phyloP scores from a whole-genome alignment of 2,888 invertebrate genomes.

The Polymixis flavicincta region DNA sequence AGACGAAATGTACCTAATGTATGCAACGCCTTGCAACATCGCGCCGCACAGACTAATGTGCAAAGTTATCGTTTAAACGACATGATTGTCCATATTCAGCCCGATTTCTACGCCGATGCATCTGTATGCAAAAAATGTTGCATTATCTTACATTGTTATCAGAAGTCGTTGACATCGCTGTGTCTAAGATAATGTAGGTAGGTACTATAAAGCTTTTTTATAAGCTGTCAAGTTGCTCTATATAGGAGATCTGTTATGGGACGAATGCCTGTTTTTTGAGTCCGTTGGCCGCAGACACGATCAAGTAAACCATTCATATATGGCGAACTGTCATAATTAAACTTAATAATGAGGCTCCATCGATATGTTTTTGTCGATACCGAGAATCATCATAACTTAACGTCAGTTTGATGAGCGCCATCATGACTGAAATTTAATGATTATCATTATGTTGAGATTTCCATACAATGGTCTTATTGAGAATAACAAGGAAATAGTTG shows the following conservation, averaged over 20 bases:
- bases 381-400: conserved; percentile 86
- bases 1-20: conserved; percentile 51
- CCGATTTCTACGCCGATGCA: conserved; percentile 25
- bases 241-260: conserved; percentile 78
- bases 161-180: conserved; percentile 74
- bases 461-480: conserved; percentile 71
- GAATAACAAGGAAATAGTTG: conserved; percentile 57
- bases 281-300: conserved; percentile 74
- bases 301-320: conserved; percentile 86
- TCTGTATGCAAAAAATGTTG: conserved; percentile 58
- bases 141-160: conserved; percentile 71
- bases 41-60: conserved; percentile 30
- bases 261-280: conserved; percentile 81
- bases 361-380: conserved; percentile 84
- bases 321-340: conserved; percentile 90
- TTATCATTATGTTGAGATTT: conserved; percentile 68
- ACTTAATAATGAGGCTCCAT: conserved; percentile 85
- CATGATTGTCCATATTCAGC: conserved; percentile 45
- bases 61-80: conserved; percentile 30
- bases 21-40: conserved; percentile 42
- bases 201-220: conserved; percentile 79
- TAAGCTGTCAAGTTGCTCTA: conserved; percentile 80
- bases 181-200: conserved; percentile 73
- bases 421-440: conserved; percentile 75
- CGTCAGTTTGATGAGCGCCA: conserved; percentile 79